phyloP scores from a whole-genome alignment of 2,888 invertebrate species.

The Hypolimnas misippus region DNA sequence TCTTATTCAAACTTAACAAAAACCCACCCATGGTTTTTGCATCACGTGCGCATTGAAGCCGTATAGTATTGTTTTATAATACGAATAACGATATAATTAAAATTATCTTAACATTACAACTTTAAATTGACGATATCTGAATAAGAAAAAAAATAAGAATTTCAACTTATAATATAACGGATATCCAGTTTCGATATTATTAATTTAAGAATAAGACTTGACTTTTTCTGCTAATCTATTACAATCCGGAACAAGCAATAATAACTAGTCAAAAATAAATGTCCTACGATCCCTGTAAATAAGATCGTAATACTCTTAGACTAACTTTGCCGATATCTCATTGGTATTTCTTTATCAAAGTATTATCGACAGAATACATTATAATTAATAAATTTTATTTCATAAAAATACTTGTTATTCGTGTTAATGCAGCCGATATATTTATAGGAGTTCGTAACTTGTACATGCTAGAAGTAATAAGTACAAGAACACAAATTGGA shows the following conservation, averaged over 20 bases:
- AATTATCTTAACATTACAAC: too few species aligned
- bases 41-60: background rate
- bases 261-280: too few species aligned
- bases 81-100: too few species aligned
- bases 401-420: background rate
- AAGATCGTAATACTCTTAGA: slow-evolving; percentile 13
- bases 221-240: too few species aligned
- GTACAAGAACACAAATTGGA: background rate
- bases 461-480: background rate
- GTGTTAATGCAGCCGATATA: background rate
- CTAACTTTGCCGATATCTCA: slow-evolving; percentile 4
- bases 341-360: too few species aligned
- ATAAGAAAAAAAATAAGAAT: too few species aligned
- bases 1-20: background rate
- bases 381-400: background rate
- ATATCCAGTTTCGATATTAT: too few species aligned
- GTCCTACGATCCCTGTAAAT: slow-evolving; percentile 23
- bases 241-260: too few species aligned
- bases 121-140: too few species aligned
- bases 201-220: too few species aligned
- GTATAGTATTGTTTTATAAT: background rate
- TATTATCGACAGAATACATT: background rate
- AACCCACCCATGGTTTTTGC: background rate
- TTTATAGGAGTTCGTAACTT: background rate
- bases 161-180: too few species aligned